phyloP scores from a whole-genome alignment of 2,797 vertebrate species.

The Muscicapa comitata region DNA sequence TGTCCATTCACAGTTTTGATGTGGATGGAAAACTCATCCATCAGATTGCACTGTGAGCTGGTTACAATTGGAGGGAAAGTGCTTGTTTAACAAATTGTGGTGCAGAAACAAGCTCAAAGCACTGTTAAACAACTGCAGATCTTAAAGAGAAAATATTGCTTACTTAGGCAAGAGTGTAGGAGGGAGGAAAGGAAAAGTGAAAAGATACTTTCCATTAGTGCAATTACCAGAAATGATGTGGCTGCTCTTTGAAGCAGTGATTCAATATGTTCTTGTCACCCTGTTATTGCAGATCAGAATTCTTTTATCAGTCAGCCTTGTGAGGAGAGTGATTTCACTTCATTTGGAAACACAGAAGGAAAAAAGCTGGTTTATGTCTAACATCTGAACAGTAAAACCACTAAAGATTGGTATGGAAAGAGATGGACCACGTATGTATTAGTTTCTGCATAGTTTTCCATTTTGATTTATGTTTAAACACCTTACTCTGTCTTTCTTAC shows the following conservation, averaged over 20 bases:
- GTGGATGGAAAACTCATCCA: not conserved
- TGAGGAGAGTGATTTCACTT: conserved; percentile 2
- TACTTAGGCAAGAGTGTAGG: not conserved
- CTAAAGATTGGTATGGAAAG: not conserved
- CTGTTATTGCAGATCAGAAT: not conserved
- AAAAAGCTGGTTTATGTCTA: not conserved
- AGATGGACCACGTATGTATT: not conserved
- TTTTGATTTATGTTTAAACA: not conserved
- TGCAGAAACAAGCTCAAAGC: not conserved
- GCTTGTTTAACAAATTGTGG: not conserved
- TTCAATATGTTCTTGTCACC: not conserved
- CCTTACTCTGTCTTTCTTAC: not conserved
- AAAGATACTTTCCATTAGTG: conserved; percentile 4
- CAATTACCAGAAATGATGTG: conserved; percentile 37
- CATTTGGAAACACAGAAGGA: not conserved
- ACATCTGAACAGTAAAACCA: not conserved
- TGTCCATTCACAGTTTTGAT: not conserved
- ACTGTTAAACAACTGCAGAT: not conserved
- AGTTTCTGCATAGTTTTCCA: not conserved
- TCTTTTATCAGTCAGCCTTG: not conserved
- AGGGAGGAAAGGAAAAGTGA: conserved; percentile 29
- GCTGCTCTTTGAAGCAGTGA: conserved; percentile 3
- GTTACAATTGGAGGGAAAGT: not conserved
- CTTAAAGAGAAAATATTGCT: not conserved
- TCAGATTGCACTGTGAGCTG: not conserved